phyloP scores from a whole-genome alignment of 2,888 invertebrate genomes.

The Mimas tiliae region DNA sequence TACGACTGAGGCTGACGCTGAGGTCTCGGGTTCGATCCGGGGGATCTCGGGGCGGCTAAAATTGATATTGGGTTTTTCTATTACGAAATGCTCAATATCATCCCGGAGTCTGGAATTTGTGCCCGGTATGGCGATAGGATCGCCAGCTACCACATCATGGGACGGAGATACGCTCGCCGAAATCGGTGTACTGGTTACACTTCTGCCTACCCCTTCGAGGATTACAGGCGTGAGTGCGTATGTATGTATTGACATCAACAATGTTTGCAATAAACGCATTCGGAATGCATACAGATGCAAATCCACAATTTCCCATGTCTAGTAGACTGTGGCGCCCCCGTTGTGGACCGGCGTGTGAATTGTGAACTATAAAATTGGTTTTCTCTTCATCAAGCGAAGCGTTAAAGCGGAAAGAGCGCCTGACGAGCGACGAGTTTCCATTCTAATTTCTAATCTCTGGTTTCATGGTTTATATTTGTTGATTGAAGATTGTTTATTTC shows the following conservation, averaged over 20 bases:
- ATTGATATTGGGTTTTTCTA: too few species aligned
- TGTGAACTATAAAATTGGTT: constrained; percentile 11
- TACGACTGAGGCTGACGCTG: too few species aligned
- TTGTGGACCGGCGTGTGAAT: constrained; percentile 20
- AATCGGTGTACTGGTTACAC: too few species aligned
- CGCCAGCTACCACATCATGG: too few species aligned
- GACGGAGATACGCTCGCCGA: too few species aligned
- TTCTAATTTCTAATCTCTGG: constrained; percentile 8
- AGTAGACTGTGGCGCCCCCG: constrained; percentile 8
- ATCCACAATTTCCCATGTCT: background rate
- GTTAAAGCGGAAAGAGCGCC: constrained; percentile 17
- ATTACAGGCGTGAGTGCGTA: too few species aligned
- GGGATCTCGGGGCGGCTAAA: too few species aligned
- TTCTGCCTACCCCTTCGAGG: too few species aligned
- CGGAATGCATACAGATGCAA: constrained; percentile 2
- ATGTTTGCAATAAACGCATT: background rate
- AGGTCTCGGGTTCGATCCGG: too few species aligned
- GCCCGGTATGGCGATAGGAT: too few species aligned
- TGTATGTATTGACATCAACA: background rate
- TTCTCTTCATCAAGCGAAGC: constrained; percentile 17
- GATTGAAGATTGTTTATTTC: background rate
- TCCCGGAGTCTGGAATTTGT: too few species aligned
- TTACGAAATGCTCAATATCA: too few species aligned
- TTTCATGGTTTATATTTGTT: background rate
- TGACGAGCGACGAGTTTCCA: constrained; percentile 3